Base-by-base conservation (phyloP, 2,888 invertebrate genomes). In the Pterobdella sp. region DNA sequence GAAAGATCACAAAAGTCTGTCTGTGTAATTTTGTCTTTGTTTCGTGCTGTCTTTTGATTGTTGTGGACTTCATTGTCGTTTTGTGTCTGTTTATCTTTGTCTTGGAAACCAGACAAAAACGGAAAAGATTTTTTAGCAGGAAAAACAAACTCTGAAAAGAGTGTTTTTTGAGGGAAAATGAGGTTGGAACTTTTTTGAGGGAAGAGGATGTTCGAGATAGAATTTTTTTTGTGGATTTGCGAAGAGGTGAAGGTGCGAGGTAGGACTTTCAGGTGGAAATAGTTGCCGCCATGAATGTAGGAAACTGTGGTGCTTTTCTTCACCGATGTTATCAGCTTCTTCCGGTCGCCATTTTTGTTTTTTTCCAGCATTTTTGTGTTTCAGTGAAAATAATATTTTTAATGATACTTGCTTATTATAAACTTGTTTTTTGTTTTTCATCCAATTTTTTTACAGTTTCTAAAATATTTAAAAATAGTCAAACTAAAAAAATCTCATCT, bases 301-400 rank as follows among this genome's bases (percentile, higher is more conserved):
- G 70, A 72, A 31, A 76, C 73, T 22, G 74, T 71, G 34, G 70
- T 71, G 52, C 74, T 76, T 60, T 74, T 76, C 65, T 74, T 73
- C 31, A 74, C 73, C n/a, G 72, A 65, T n/a, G n/a, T n/a, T 34
- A 65, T 29, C 37, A 76, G 49, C 18, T 68, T 72, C 4, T 71
- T 66, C 35, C 72, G 42, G 42, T 75, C 74, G 0, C 26, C 32
- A 10, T 26, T 37, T 37, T 66, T 64, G 14, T 1, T 26, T 18
- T 36, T 10, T 29, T 49, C 35, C 4, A 36, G 67, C 35, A 35
- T 29, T 42, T 4, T 7, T n/a, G n/a, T n/a, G n/a, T n/a, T n/a
- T n/a, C n/a, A n/a, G n/a, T n/a, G n/a, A n/a, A n/a, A n/a, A n/a
- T n/a, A n/a, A n/a, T n/a, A n/a, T n/a, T n/a, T n/a, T n/a, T n/a